Evolutionary conservation across 2,113 vertebrate genomes (phyloP), one percentile per base, ranked within the genome.

Genomic region (Mastomys natalensis): DNA sequence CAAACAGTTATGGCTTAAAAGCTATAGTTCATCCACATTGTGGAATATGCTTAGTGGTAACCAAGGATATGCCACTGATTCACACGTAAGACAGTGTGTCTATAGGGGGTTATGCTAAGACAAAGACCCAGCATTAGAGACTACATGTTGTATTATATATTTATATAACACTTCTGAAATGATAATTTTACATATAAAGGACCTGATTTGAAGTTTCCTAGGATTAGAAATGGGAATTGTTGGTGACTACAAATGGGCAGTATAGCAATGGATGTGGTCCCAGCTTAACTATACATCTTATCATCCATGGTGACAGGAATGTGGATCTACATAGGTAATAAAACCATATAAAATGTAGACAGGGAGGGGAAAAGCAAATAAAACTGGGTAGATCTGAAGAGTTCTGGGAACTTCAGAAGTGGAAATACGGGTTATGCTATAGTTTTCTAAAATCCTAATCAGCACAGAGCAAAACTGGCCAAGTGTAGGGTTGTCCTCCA

Each of bases 331-430:
- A 90, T 66, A 48, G n/a, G 12, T 45, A 43, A 74, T 10, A 40
- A 64, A 93, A 94, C 0, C 24, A 1, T 12, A 64, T 0, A 93
- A 37, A 95, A 64, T 13, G 74, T 21, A 77, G 77, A n/a, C n/a
- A 85, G n/a, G 73, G 21, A 68, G 29, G 40, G 5, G 78, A n/a
- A 53, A 53, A 31, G 13, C 12, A 60, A 37, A 40, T 51, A 45
- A 95, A 89, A 89, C 3, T 29, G 45, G n/a, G 19, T 22, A 95
- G 80, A 85, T 89, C 58, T 84, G 26, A 85, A 45, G 55, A 76
- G 22, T 17, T 85, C 34, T 37, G 29, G 53, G 60, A 45, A 24
- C 74, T 78, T 4, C 3, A 21, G 64, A 34, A 48, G 1, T 70
- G 64, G 24, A 64, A 90, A 55, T 45, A 58, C 58, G 80, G 51